phyloP scores from a whole-genome alignment of 2,888 invertebrate genomes.

The Pseudococcus jackbeardsleyi region DNA sequence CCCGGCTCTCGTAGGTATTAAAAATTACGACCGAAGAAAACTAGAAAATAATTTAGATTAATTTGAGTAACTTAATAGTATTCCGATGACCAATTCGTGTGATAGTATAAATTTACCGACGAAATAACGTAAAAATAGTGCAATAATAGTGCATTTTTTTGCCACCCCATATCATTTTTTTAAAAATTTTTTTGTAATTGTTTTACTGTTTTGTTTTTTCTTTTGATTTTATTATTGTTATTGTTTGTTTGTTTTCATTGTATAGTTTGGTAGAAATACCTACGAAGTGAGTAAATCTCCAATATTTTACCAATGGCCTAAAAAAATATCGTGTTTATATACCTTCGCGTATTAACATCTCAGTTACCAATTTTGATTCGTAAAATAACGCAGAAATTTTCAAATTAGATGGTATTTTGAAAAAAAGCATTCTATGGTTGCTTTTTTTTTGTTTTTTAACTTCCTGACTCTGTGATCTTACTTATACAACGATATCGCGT shows the following conservation, averaged over 20 bases:
- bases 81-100: not conserved
- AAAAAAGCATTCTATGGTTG: not conserved
- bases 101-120: conserved; percentile 4
- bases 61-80: not conserved
- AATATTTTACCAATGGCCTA: not conserved
- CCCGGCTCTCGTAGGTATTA: not conserved
- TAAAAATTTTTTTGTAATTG: not conserved
- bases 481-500: not conserved
- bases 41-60: not conserved
- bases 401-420: not conserved
- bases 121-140: conserved; percentile 15
- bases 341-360: not conserved
- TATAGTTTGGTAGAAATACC: not conserved
- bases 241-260: conserved; percentile 29
- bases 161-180: conserved; percentile 35
- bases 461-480: conserved; percentile 28
- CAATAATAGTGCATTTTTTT: conserved; percentile 25
- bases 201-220: conserved; percentile 25
- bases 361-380: conserved; percentile 30
- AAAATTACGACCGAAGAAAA: not conserved
- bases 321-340: not conserved
- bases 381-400: conserved; percentile 33
- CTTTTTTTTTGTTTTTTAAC: not conserved
- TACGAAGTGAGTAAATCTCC: too few species aligned
- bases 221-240: conserved; percentile 43